Evolutionary conservation across 2,888 invertebrate genomes (phyloP), one percentile per base, ranked within the genome.

Genomic region (Drosophila kuntzei): DNA sequence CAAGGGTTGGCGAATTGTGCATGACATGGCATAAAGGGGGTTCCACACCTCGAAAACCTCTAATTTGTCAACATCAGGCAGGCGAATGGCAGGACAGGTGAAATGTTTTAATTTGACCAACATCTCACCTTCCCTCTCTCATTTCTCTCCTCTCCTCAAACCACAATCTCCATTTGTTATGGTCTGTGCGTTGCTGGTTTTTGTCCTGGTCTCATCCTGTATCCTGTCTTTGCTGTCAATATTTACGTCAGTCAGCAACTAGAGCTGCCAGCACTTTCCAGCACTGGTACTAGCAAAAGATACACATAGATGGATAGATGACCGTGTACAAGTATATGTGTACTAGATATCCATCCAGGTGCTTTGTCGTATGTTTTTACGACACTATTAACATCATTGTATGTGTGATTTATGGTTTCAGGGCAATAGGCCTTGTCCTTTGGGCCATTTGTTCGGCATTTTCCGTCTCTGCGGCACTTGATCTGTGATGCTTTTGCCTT

Each of bases 41-140:
- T 29, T 50, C 53, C 69, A 58, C 68, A 77, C 75, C 77, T 79
- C 75, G 57, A 65, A 74, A 75, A 74, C 86, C 77, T 76, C 76
- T 77, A 87, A 87, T 88, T 82, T 87, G 88, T 87, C 88, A 87
- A 84, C 77, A 80, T 84, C 71, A 75, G 70, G 41, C 49, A 39
- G 47, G 27, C 20, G 61, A 44, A 39, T 66, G 66, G 60, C 50
- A 36, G 62, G 61, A 59, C 66, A 71, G 67, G 71, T 69, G 67
- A 79, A 81, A 82, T 71, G 86, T 79, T 82, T 73, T 82, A 86
- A 82, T 86, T 82, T 80, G 76, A 66, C 66, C 62, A 77, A 70
- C 71, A 77, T 66, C 72, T 73, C 71, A 50, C 46, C 78, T 51
- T 44, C 34, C 16, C 25, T 20, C 39, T n/a, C 7, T 2, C 1